Conservation (phyloP, 2,113 vertebrate species). For the Oxyura jamaicensis region DNA sequence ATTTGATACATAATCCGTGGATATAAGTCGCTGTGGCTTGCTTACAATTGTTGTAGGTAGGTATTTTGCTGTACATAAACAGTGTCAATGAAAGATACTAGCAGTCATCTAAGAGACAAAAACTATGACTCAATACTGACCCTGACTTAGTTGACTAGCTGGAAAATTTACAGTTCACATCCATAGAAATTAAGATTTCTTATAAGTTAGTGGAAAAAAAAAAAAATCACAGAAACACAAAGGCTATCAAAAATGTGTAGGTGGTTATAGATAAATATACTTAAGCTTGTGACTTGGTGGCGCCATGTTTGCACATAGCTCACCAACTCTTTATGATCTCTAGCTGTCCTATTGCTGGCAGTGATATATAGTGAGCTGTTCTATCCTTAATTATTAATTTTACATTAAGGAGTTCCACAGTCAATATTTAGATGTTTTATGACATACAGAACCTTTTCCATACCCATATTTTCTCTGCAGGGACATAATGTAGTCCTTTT, state of each 20-base stretch:
- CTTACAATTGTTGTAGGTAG: neutral
- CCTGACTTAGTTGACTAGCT: neutral
- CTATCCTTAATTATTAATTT: slow-evolving; percentile 56
- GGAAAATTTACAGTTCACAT: neutral
- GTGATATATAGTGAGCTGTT: neutral
- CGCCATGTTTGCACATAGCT: neutral
- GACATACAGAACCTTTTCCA: neutral
- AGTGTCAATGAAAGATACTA: neutral
- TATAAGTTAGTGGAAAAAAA: neutral
- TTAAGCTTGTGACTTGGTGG: neutral
- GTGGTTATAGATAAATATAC: neutral
- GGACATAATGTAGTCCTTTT: slow-evolving; percentile 37
- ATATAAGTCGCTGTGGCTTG: slow-evolving; percentile 62
- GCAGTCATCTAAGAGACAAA: neutral
- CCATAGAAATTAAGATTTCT: neutral
- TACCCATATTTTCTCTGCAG: slow-evolving; percentile 39
- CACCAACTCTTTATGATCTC: neutral
- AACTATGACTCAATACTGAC: neutral
- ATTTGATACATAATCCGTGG: slow-evolving; percentile 71
- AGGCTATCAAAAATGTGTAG: neutral
- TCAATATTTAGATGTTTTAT: slow-evolving; percentile 52
- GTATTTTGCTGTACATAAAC: slow-evolving; percentile 54
- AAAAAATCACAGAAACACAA: neutral
- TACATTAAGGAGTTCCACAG: slow-evolving; percentile 39
- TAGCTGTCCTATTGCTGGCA: neutral